phyloP scores from a whole-genome alignment of 2,797 vertebrate genomes.

The Euthynnus affinis region DNA sequence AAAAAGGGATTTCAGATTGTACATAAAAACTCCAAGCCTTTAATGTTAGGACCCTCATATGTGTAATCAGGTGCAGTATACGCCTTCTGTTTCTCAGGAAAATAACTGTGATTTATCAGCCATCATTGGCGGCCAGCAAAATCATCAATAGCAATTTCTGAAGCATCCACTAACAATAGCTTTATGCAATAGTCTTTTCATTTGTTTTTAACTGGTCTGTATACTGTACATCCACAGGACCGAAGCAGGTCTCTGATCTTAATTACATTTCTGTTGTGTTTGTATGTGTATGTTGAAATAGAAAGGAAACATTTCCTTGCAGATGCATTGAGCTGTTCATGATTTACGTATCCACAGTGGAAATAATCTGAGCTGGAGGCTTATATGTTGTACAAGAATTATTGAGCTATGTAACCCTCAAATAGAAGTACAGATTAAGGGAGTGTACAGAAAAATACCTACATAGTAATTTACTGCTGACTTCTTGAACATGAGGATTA shows the following conservation, averaged over 20 bases:
- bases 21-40: conserved; percentile 49
- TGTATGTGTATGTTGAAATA: conserved; percentile 5
- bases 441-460: conserved; percentile 1
- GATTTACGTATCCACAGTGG: background rate
- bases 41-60: conserved; percentile 49
- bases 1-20: conserved; percentile 35
- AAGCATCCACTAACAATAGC: conserved; percentile 22
- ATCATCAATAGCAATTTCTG: conserved; percentile 33
- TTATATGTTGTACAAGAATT: conserved; percentile 8
- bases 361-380: background rate
- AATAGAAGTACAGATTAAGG: conserved; percentile 1
- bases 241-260: conserved; percentile 36
- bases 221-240: conserved; percentile 9
- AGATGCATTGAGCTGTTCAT: background rate
- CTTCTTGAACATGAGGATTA: background rate
- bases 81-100: conserved; percentile 80
- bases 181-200: conserved; percentile 13
- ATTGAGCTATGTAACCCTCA: conserved; percentile 2
- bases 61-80: conserved; percentile 62
- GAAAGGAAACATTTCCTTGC: background rate
- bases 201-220: background rate
- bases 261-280: conserved; percentile 5
- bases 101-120: conserved; percentile 65
- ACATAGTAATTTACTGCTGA: background rate
- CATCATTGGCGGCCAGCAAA: conserved; percentile 48